Percentiles rank a stretch among this genome's conserved stretches.
Conservation (phyloP, 2,113 vertebrate species). For the Catharus fuscescens region DNA sequence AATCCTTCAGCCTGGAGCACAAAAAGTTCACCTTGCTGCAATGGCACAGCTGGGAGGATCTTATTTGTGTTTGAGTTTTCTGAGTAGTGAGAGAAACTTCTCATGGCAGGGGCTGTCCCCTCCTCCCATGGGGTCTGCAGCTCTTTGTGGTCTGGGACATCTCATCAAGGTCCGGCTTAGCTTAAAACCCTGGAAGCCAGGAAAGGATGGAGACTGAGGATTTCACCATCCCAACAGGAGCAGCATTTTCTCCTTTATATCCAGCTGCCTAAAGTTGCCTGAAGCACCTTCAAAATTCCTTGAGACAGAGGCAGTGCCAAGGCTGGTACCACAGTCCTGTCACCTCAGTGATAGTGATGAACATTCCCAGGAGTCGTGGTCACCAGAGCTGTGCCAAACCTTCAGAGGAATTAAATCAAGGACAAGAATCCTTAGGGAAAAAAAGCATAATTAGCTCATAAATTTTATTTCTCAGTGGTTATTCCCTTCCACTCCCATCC, state of each 20-base stretch:
- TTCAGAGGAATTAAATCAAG: neutral
- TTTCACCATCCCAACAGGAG: neutral
- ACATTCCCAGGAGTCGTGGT: neutral
- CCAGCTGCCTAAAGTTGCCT: neutral
- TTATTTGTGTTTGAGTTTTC: neutral
- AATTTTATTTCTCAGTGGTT: neutral
- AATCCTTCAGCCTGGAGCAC: neutral
- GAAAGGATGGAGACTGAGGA: neutral
- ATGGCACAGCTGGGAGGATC: neutral
- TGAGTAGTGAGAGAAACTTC: neutral
- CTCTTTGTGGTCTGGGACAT: neutral
- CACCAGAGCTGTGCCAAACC: neutral
- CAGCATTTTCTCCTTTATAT: neutral
- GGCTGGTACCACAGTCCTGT: rapidly evolving
- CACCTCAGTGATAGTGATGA: neutral
- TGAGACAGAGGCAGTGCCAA: neutral
- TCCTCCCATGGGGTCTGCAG: neutral
- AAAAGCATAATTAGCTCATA: neutral
- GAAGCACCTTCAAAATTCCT: neutral
- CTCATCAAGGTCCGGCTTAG: neutral
- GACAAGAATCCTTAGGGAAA: neutral
- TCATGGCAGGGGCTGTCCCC: neutral
- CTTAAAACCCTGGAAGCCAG: neutral
- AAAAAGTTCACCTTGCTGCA: neutral
- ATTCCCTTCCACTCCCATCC: neutral